Percentiles rank a stretch among this genome's conserved stretches.
These are phyloP conservation scores for Mnemiopsis leidyi DNA, from an alignment of 37 sponge, comb jelly and placozoan species.

Conservation along the genomic window DNA sequence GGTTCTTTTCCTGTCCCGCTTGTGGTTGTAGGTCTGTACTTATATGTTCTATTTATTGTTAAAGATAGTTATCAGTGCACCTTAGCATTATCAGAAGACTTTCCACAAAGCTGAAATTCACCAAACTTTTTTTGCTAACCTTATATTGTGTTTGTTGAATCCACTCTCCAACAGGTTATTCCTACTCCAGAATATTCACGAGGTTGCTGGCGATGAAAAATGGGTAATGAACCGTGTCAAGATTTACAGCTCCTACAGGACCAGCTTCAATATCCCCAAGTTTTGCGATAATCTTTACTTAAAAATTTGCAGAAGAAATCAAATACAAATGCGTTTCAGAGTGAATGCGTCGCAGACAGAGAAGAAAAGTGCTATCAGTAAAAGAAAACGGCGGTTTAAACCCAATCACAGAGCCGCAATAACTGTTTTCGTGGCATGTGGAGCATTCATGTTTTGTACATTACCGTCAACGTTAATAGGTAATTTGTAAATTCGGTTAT, in stretches of 20 bases:
- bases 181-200: neutral
- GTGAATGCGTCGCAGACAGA: neutral
- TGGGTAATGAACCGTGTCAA: neutral
- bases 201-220: neutral
- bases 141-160: neutral
- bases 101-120: too few species aligned
- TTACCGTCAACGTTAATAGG: conserved; percentile 11
- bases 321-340: too few species aligned
- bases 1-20: conserved; percentile 6
- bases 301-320: too few species aligned
- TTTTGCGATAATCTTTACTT: too few species aligned
- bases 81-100: too few species aligned
- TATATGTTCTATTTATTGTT: too few species aligned
- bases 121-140: too few species aligned
- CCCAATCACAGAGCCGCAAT: neutral
- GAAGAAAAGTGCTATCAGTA: neutral
- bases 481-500: conserved; percentile 12
- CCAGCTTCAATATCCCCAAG: too few species aligned
- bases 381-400: neutral
- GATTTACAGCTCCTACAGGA: too few species aligned
- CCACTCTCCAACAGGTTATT: neutral
- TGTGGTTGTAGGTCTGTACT: neutral
- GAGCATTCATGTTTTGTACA: conserved; percentile 25
- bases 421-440: neutral
- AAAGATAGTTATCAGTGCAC: too few species aligned